A percentile compares a stretch with the other conserved stretches of the same genome.
These are phyloP conservation scores for Pogonophryne albipinna DNA, from an alignment of 2,797 vertebrate species.

Conservation along the genomic window DNA sequence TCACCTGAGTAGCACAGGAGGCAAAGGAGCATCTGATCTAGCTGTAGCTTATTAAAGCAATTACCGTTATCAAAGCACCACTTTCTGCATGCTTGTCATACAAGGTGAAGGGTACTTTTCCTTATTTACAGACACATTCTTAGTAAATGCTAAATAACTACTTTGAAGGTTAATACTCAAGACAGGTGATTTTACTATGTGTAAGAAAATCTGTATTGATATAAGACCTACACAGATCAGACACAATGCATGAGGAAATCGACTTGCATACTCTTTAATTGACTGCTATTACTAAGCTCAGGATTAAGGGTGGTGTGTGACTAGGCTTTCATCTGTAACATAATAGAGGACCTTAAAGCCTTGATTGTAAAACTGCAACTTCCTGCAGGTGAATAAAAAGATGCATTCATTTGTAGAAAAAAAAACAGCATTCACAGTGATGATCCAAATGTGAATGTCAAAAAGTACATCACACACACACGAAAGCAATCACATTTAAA, in stretches of 20 bases:
- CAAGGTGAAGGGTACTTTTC: constrained; percentile 17
- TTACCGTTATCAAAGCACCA: constrained; percentile 7
- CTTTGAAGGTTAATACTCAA: constrained; percentile 37
- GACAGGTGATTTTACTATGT: constrained; percentile 24
- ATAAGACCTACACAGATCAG: constrained; percentile 28
- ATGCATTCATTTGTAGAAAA: constrained; percentile 53
- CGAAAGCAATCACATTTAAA: constrained; percentile 34
- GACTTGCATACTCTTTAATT: constrained; percentile 56
- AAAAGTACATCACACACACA: constrained; percentile 9
- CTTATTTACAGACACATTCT: neutral
- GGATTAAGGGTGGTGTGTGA: constrained; percentile 57
- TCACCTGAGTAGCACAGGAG: constrained; percentile 26
- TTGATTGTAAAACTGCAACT: constrained; percentile 44
- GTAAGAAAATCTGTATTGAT: constrained; percentile 39
- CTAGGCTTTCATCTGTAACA: constrained; percentile 58
- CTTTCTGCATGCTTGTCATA: constrained; percentile 20
- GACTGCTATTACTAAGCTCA: constrained; percentile 54
- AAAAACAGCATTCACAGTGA: constrained; percentile 16
- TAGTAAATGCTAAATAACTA: constrained; percentile 15
- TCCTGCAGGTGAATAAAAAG: constrained; percentile 44
- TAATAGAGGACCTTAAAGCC: constrained; percentile 29
- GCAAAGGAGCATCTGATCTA: constrained; percentile 27
- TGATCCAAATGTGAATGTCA: constrained; percentile 41
- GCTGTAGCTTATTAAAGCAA: constrained; percentile 31
- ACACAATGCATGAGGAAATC: constrained; percentile 46